Conservation (phyloP, 2,113 vertebrate genomes). For the Heliornis fulica region DNA sequence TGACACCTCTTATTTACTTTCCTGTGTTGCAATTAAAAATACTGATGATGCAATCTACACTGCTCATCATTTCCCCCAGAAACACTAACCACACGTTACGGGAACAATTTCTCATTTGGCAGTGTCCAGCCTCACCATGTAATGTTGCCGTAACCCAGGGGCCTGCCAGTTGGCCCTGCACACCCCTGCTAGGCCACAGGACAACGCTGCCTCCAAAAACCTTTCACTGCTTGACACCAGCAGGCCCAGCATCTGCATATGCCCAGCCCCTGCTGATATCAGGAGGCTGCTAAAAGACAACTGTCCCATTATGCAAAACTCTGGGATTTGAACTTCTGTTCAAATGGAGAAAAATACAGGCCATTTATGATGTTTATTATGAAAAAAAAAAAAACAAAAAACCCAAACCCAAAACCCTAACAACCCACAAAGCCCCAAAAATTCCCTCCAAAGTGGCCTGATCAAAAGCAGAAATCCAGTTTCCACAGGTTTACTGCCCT, state of each 20-base stretch:
- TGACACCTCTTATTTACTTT: background rate
- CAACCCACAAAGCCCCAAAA: background rate
- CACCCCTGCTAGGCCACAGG: background rate
- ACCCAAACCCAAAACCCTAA: no score
- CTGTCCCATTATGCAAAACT: background rate
- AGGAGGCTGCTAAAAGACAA: background rate
- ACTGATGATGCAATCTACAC: constrained; percentile 1
- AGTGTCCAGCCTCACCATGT: background rate
- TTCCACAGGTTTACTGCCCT: background rate
- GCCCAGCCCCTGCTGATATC: background rate
- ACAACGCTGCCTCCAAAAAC: background rate
- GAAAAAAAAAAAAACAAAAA: background rate
- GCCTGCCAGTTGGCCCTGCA: constrained; percentile 1
- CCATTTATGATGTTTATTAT: background rate
- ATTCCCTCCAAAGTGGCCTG: background rate
- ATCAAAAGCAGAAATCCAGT: background rate
- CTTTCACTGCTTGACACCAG: background rate
- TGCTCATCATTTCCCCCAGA: background rate
- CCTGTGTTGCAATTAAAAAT: background rate
- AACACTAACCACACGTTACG: background rate
- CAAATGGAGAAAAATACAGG: background rate
- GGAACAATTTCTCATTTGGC: constrained; percentile 15
- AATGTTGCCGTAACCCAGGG: background rate
- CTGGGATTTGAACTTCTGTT: background rate
- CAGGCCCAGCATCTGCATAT: background rate